Conservation (phyloP, 2,888 invertebrate species). For the Cataglyphis altisquamis region DNA sequence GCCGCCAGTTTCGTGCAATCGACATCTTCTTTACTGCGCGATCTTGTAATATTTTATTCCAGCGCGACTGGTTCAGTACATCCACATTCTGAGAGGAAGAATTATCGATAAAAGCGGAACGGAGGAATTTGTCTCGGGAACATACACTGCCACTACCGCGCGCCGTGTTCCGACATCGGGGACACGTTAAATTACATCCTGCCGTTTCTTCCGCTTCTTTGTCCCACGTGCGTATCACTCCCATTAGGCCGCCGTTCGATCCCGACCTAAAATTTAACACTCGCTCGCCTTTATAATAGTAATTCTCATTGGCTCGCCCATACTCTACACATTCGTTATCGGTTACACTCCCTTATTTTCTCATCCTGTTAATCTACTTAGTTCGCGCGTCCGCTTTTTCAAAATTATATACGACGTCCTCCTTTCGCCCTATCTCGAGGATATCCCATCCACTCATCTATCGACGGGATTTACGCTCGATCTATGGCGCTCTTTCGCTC, state of each 20-base stretch:
- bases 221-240: constrained; percentile 10
- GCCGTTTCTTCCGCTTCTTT: constrained; percentile 19
- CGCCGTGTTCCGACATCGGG: constrained; percentile 12
- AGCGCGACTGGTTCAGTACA: constrained; percentile 33
- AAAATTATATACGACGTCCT: constrained; percentile 40
- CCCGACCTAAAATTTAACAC: constrained; percentile 1
- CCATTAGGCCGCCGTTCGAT: constrained; percentile 25
- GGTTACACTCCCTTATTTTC: constrained; percentile 26
- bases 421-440: neutral
- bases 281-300: neutral
- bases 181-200: constrained; percentile 42
- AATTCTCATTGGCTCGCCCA: neutral
- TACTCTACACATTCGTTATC: neutral
- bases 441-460: neutral
- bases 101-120: constrained; percentile 43
- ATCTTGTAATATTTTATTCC: constrained; percentile 52
- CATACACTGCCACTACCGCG: constrained; percentile 34
- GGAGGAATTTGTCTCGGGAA: constrained; percentile 42
- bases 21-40: constrained; percentile 49
- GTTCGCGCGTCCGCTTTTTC: constrained; percentile 10
- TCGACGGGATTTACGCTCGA: constrained; percentile 47
- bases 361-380: constrained; percentile 33
- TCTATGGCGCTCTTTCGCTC: constrained; percentile 5
- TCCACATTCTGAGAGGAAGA: constrained; percentile 40
- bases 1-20: constrained; percentile 44